These are phyloP conservation scores for Megaceryle torquata DNA, from an alignment of 2,113 vertebrate genomes.

Conservation along the genomic window DNA sequence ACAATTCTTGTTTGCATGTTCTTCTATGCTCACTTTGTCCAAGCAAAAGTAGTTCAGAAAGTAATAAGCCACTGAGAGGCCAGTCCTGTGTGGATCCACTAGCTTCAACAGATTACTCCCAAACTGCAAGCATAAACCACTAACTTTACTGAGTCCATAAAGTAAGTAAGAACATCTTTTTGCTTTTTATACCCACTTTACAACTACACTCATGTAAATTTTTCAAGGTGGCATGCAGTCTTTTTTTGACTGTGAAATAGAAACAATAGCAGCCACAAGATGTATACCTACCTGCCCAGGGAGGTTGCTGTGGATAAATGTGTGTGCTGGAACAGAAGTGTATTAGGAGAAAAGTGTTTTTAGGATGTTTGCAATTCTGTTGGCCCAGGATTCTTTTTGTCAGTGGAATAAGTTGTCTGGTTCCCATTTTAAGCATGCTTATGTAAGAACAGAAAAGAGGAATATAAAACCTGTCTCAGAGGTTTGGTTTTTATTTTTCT, in stretches of 20 bases:
- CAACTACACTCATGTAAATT: neutral
- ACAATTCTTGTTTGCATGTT: neutral
- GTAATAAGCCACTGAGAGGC: neutral
- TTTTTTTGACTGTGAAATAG: neutral
- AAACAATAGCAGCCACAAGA: neutral
- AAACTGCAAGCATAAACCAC: neutral
- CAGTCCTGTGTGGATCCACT: neutral
- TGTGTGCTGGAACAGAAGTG: neutral
- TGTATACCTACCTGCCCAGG: neutral
- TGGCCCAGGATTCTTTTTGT: constrained; percentile 13
- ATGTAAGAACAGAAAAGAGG: neutral
- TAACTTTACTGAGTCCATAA: neutral
- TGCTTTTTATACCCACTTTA: neutral
- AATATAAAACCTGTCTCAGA: neutral
- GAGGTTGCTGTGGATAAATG: neutral
- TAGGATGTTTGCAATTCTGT: constrained; percentile 31
- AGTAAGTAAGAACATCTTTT: neutral
- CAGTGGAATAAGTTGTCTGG: neutral
- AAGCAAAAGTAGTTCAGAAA: neutral
- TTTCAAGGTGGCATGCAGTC: neutral
- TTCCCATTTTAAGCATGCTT: neutral
- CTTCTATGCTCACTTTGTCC: neutral
- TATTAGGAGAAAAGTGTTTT: constrained; percentile 17
- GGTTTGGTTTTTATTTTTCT: neutral
- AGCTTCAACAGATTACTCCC: neutral